Conservation (phyloP, 2,113 vertebrate species). For the Solea senegalensis region DNA sequence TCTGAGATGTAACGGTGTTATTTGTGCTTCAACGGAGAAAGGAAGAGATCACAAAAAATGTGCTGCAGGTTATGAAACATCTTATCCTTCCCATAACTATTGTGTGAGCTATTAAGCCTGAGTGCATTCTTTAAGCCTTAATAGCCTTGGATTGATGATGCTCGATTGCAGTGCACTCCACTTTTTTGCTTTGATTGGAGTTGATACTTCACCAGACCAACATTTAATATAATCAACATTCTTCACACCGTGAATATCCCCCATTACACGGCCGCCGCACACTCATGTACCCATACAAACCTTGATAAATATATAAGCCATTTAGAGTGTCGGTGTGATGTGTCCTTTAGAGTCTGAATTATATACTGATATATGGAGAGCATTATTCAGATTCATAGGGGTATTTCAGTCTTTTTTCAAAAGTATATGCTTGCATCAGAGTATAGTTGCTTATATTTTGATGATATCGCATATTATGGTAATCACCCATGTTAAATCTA, state of each 20-base stretch:
- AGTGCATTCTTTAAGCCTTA: constrained; percentile 18
- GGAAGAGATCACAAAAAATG: neutral
- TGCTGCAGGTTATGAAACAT: neutral
- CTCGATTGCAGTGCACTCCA: constrained; percentile 48
- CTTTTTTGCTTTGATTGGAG: constrained; percentile 63
- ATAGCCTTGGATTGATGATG: constrained; percentile 19
- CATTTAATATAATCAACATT: constrained; percentile 48
- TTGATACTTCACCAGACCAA: constrained; percentile 37
- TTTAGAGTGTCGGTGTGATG: neutral
- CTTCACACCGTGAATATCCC: constrained; percentile 24
- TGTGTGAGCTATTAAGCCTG: constrained; percentile 5
- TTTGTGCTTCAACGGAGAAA: neutral
- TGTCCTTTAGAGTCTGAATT: neutral
- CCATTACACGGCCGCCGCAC: constrained; percentile 9
- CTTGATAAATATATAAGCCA: constrained; percentile 25
- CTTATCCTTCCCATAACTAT: neutral
- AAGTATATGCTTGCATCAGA: too few species aligned
- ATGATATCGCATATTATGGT: neutral
- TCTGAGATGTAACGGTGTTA: too few species aligned
- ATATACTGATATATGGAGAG: too few species aligned
- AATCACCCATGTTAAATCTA: neutral
- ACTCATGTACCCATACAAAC: constrained; percentile 19
- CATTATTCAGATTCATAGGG: neutral
- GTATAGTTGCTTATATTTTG: neutral
- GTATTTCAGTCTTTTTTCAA: neutral